Conservation (phyloP, 1,140 invertebrate species). For the Onthophagus taurus region DNA sequence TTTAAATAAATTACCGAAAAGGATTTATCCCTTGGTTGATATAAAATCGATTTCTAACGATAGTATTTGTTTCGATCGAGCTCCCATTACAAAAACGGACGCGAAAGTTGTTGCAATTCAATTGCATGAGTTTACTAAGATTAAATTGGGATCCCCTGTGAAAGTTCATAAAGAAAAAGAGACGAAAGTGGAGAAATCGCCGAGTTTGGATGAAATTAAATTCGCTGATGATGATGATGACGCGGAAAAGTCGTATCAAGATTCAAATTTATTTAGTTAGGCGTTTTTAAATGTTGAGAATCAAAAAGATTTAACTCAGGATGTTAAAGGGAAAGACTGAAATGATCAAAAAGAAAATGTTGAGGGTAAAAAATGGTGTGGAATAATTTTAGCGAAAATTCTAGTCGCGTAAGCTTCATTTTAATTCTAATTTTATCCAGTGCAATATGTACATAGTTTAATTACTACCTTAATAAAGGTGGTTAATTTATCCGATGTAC, state of each 20-base stretch:
- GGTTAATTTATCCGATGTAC: no score
- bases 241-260: conserved; percentile 27
- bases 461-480: no score
- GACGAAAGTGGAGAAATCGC: conserved; percentile 40
- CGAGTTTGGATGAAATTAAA: conserved; percentile 41
- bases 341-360: no score
- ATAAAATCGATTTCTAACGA: conserved; percentile 16
- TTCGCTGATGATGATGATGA: conserved; percentile 40
- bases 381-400: no score
- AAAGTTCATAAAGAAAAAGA: conserved; percentile 38
- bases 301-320: no score
- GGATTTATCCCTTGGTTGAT: conserved; percentile 19
- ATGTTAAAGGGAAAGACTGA: no score
- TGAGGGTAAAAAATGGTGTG: no score
- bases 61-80: conserved; percentile 10
- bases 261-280: conserved; percentile 31
- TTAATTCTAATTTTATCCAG: no score
- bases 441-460: no score
- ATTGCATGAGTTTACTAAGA: conserved; percentile 30
- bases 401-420: no score
- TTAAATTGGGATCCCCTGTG: conserved; percentile 19
- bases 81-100: not conserved
- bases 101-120: conserved; percentile 21
- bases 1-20: conserved; percentile 20
- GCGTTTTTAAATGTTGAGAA: no score